Evolutionary conservation across 2,888 invertebrate genomes (phyloP).

Genomic region (Polylopha cassiicola): DNA sequence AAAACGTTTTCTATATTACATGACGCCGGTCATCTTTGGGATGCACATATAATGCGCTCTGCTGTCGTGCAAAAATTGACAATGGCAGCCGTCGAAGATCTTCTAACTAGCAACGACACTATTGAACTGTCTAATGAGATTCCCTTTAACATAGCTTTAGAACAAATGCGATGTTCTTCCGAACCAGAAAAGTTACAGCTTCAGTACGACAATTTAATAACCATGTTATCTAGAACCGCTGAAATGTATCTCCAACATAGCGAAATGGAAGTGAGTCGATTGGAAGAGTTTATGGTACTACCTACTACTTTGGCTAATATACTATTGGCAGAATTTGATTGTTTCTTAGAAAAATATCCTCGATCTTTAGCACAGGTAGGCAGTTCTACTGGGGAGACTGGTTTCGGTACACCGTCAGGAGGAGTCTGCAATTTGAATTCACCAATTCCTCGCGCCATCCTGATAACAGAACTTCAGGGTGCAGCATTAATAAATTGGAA

Average conservation of each 20-base stretch:
- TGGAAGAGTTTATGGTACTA: slow-evolving; percentile 53
- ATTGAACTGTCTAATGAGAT: slow-evolving; percentile 51
- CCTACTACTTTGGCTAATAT: slow-evolving; percentile 38
- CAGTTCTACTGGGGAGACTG: background rate
- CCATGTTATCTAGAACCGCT: slow-evolving; percentile 41
- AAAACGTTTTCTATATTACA: slow-evolving; percentile 49
- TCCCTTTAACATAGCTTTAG: slow-evolving; percentile 48
- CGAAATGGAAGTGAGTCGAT: slow-evolving; percentile 44
- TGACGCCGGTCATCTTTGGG: slow-evolving; percentile 57
- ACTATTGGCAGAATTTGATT: slow-evolving; percentile 51
- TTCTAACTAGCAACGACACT: slow-evolving; percentile 51
- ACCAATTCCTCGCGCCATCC: slow-evolving; percentile 42
- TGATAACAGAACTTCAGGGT: slow-evolving; percentile 53
- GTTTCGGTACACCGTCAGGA: background rate
- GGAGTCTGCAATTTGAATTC: slow-evolving; percentile 22
- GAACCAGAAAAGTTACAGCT: slow-evolving; percentile 50
- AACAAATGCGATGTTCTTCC: slow-evolving; percentile 44
- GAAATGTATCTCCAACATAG: slow-evolving; percentile 48
- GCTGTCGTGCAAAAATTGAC: slow-evolving; percentile 55
- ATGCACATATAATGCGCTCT: slow-evolving; percentile 53
- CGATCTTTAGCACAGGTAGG: slow-evolving; percentile 21
- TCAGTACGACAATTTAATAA: slow-evolving; percentile 35
- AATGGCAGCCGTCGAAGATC: slow-evolving; percentile 58
- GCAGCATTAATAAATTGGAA: slow-evolving; percentile 51
- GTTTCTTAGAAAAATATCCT: slow-evolving; percentile 53